Conservation (phyloP, 2,797 vertebrate species). For the Karalla daura region DNA sequence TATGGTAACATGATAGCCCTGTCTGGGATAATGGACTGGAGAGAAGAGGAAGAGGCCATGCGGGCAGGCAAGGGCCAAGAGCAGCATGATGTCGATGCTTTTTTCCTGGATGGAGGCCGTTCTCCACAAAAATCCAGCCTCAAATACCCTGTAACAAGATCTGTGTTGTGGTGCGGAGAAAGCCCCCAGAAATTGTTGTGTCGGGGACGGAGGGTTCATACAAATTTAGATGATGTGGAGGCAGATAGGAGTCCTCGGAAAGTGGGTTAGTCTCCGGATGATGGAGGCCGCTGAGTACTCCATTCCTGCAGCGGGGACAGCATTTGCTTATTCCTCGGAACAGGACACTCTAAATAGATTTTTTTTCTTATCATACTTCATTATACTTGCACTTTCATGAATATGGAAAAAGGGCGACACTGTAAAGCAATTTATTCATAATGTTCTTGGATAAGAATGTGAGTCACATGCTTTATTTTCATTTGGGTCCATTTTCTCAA, state of each 20-base stretch:
- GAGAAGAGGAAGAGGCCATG: constrained; percentile 61
- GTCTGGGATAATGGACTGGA: constrained; percentile 61
- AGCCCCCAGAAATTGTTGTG: constrained; percentile 42
- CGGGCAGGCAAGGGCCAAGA: constrained; percentile 37
- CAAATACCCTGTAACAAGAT: constrained; percentile 62
- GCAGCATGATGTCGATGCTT: constrained; percentile 59
- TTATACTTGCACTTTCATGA: constrained; percentile 5
- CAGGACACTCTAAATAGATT: constrained; percentile 20
- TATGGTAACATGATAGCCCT: constrained; percentile 73
- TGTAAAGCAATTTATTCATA: constrained; percentile 15
- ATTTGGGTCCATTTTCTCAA: constrained; percentile 39
- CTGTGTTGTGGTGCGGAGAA: constrained; percentile 53
- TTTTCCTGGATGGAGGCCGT: constrained; percentile 68
- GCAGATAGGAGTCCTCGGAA: constrained; percentile 34
- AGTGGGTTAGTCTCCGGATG: constrained; percentile 13
- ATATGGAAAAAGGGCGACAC: background rate
- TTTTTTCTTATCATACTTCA: constrained; percentile 33
- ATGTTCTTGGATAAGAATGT: constrained; percentile 14
- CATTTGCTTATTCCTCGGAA: constrained; percentile 22
- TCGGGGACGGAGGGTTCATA: constrained; percentile 18
- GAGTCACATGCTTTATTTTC: constrained; percentile 21
- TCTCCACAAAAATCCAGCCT: constrained; percentile 57
- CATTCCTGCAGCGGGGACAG: constrained; percentile 5
- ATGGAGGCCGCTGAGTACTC: constrained; percentile 4
- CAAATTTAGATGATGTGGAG: constrained; percentile 42